phyloP scores from a whole-genome alignment of 2,113 vertebrate genomes.

The Zosterops borbonicus region DNA sequence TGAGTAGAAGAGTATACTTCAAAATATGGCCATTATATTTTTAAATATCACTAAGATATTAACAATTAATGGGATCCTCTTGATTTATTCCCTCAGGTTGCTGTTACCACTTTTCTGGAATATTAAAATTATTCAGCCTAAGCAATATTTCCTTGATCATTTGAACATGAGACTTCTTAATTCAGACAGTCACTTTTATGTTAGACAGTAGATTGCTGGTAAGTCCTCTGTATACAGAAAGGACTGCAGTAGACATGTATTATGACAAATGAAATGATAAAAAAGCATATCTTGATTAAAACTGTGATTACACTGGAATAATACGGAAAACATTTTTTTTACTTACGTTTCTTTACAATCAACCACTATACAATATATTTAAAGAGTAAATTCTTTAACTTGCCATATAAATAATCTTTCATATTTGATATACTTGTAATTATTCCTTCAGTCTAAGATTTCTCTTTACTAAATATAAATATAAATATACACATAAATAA shows the following conservation, averaged over 20 bases:
- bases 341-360: not conserved
- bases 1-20: not conserved
- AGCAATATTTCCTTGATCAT: not conserved
- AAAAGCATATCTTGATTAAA: not conserved
- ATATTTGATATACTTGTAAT: not conserved
- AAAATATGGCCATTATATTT: not conserved
- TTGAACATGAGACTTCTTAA: not conserved
- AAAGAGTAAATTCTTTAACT: not conserved
- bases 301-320: not conserved
- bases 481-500: not conserved
- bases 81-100: not conserved
- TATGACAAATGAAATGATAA: not conserved
- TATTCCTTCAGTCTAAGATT: not conserved
- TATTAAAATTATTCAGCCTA: not conserved
- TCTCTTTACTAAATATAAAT: not conserved
- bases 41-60: not conserved
- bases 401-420: not conserved
- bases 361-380: not conserved
- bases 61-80: not conserved
- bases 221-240: not conserved
- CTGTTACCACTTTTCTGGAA: not conserved
- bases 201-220: not conserved
- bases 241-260: not conserved
- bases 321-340: not conserved
- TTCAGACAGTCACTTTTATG: not conserved